Evolutionary conservation across 2,888 invertebrate species (phyloP), one percentile per base, ranked within the genome.

Genomic region (Tolmerus cingulatus): DNA sequence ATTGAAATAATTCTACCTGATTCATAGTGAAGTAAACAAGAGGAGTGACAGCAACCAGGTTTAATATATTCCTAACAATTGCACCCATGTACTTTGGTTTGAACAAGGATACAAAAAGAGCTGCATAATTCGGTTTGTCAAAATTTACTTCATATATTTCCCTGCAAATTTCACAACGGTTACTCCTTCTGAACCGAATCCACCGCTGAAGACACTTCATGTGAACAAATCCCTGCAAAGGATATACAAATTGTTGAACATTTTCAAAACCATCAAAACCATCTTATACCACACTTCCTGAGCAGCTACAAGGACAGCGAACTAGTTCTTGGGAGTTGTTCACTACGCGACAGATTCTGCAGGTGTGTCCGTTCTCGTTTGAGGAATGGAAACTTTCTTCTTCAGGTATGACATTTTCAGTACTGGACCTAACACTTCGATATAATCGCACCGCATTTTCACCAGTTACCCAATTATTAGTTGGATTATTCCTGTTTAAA

Each of bases 301-400:
- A 91, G 89, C 92, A 92, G 16, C 89, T 90, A 88, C 92, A 92
- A 5, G 92, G 92, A 89, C 91, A 92, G 43, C 87, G 89, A n/a
- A 91, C 89, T 27, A 92, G 89, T 82, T 91, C 90, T 89, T 91
- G 89, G 51, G 91, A 91, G 87, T 88, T 90, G 34, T 91, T 91
- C 87, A 91, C 90, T 90, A 90, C 92, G 37, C 91, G 92, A 87
- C 92, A 92, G 74, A 92, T 92, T 86, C 92, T 91, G 86, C 92
- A 92, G 16, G 91, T 91, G 40, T 91, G 90, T 0, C 90, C 91
- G 82, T 90, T 89, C 77, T 91, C 91, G 37, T 66, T 84, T 46
- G 86, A 30, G 1, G 51, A 76, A n/a, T 78, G 78, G 19, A 78
- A 78, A 43, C 79, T 79, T 12, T 79, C 79, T 9, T 43, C 43